Conservation (phyloP, 2,888 invertebrate genomes). For the Archips xylosteana region DNA sequence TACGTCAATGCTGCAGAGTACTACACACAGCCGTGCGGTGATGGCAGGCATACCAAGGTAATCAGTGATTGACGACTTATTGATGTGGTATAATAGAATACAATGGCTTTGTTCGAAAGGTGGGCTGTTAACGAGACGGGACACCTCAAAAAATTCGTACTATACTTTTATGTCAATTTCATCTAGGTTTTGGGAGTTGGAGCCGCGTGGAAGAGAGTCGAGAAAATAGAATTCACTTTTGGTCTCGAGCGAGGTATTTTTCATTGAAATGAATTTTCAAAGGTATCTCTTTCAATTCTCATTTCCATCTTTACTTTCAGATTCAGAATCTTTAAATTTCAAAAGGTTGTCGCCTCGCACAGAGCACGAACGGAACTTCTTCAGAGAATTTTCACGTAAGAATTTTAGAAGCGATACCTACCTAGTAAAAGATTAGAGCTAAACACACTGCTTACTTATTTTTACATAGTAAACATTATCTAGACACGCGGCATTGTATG, state of each 20-base stretch:
- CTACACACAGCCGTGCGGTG: slow-evolving; percentile 80
- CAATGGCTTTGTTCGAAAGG: too few relatives aligned
- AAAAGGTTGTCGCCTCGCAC: not conserved
- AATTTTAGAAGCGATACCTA: not conserved
- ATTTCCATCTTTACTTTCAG: not conserved
- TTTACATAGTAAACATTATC: too few relatives aligned
- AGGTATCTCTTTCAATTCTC: not conserved
- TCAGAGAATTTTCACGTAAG: slow-evolving; percentile 61
- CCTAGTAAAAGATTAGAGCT: too few relatives aligned
- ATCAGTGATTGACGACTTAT: not conserved
- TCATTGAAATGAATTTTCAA: not conserved
- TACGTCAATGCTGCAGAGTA: slow-evolving; percentile 87
- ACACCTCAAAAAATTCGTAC: too few relatives aligned
- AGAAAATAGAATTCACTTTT: slow-evolving; percentile 1
- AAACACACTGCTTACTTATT: too few relatives aligned
- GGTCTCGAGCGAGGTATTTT: slow-evolving; percentile 3
- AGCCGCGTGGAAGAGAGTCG: slow-evolving; percentile 70
- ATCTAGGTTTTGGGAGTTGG: slow-evolving; percentile 71
- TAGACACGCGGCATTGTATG: too few relatives aligned
- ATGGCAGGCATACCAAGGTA: slow-evolving; percentile 82
- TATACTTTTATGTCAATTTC: too few relatives aligned
- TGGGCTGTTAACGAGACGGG: too few relatives aligned
- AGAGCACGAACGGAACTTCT: slow-evolving; percentile 31
- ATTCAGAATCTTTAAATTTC: not conserved
- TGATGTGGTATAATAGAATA: too few relatives aligned